Conservation (phyloP, 1,140 invertebrate species). For the Leptestheria dahalacensis region DNA sequence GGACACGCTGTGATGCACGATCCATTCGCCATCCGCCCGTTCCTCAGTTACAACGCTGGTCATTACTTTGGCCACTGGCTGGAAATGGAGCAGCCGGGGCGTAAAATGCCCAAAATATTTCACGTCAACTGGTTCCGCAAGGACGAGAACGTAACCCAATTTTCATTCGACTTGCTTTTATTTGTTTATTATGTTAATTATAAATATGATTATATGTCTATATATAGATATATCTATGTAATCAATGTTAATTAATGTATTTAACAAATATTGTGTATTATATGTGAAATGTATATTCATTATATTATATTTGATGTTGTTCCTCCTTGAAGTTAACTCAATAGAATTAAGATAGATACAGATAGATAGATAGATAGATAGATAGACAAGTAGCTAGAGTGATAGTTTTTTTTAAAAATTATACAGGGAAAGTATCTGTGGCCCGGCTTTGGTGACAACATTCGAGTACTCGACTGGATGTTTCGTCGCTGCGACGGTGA, state of each 20-base stretch:
- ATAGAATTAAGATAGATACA: too few relatives aligned
- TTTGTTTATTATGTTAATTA: background rate
- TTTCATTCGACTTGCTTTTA: background rate
- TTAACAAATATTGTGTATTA: background rate
- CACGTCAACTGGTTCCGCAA: conserved; percentile 44
- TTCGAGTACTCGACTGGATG: conserved; percentile 40
- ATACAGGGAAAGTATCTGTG: conserved; percentile 35
- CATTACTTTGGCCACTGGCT: conserved; percentile 44
- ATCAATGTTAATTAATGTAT: background rate
- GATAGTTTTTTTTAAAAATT: too few relatives aligned
- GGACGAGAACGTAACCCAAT: conserved; percentile 23
- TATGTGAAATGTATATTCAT: background rate
- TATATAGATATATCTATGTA: too few relatives aligned
- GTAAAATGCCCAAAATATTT: conserved; percentile 36
- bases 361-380: too few relatives aligned
- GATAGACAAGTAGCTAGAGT: too few relatives aligned
- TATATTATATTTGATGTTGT: background rate
- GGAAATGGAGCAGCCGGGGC: conserved; percentile 29
- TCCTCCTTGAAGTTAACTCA: too few relatives aligned
- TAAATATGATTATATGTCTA: too few relatives aligned
- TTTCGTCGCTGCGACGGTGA: conserved; percentile 50
- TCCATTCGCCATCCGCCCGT: conserved; percentile 45
- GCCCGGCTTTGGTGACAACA: conserved; percentile 43
- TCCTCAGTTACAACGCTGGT: conserved; percentile 50
- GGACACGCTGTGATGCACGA: conserved; percentile 44